Conservation (phyloP, 2,888 invertebrate species). For the Synanthedon vespiformis region DNA sequence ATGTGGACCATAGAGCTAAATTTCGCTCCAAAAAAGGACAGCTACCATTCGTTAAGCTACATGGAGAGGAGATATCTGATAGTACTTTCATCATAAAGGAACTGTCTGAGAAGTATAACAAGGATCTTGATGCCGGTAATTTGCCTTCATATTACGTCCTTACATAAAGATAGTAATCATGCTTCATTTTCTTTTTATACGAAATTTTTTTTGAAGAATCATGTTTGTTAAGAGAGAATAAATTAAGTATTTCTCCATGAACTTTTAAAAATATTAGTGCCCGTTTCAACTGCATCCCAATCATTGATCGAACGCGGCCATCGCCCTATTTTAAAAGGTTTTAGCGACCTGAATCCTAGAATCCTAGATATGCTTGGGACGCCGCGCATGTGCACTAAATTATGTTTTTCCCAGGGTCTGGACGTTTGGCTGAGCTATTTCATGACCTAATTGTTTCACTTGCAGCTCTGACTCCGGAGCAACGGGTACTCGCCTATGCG, state of each 20-base stretch:
- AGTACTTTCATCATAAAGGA: constrained; percentile 92
- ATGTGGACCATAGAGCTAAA: constrained; percentile 94
- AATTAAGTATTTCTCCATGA: too few relatives aligned
- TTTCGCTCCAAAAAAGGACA: constrained; percentile 95
- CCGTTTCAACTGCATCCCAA: too few relatives aligned
- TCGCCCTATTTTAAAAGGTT: constrained; percentile 3
- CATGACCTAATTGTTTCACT: constrained; percentile 19
- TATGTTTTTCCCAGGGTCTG: too few relatives aligned
- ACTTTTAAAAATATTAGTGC: too few relatives aligned
- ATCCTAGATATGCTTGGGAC: constrained; percentile 17
- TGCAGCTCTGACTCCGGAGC: constrained; percentile 81
- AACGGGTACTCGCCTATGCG: constrained; percentile 89
- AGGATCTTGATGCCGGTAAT: constrained; percentile 81
- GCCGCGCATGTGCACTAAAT: constrained; percentile 44
- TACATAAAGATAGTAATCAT: constrained; percentile 8
- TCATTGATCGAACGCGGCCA: neutral
- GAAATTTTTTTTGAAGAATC: neutral
- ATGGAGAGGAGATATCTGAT: constrained; percentile 95
- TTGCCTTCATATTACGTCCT: constrained; percentile 7
- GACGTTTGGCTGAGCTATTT: neutral
- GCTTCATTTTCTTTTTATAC: constrained; percentile 2
- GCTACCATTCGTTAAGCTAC: constrained; percentile 93
- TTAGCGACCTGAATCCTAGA: constrained; percentile 19
- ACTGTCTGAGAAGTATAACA: constrained; percentile 83
- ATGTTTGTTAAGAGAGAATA: too few relatives aligned